Conservation (phyloP, 2,888 invertebrate species). For the Bedellia somnulentella region DNA sequence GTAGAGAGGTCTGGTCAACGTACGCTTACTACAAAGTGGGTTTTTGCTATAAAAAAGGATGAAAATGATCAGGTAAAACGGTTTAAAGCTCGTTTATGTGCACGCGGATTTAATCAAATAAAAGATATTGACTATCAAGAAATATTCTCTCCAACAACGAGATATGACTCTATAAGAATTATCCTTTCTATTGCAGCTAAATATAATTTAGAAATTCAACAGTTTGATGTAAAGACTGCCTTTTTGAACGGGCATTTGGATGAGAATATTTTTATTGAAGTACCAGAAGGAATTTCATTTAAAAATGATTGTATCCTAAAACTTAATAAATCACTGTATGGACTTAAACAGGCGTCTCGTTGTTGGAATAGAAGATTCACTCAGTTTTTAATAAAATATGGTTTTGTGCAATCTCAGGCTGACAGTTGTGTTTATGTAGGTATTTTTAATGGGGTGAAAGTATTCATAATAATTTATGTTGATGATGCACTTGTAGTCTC, state of each 20-base stretch:
- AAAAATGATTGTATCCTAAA: neutral
- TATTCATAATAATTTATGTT: too few relatives aligned
- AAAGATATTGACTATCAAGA: slow-evolving; percentile 12
- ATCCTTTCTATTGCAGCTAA: too few relatives aligned
- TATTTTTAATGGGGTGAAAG: slow-evolving; percentile 1
- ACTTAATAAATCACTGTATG: slow-evolving; percentile 1
- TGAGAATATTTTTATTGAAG: too few relatives aligned
- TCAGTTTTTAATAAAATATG: neutral
- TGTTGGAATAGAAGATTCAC: neutral
- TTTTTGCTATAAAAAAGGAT: slow-evolving; percentile 13
- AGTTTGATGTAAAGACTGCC: slow-evolving; percentile 6
- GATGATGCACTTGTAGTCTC: too few relatives aligned
- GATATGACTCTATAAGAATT: too few relatives aligned
- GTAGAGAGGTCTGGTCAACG: slow-evolving; percentile 8
- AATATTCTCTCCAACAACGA: slow-evolving; percentile 11
- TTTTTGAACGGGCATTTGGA: slow-evolving; percentile 7
- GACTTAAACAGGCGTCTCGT: slow-evolving; percentile 1
- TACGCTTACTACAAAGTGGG: slow-evolving; percentile 14
- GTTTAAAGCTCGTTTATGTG: slow-evolving; percentile 12
- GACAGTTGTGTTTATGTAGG: too few relatives aligned
- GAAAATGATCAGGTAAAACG: slow-evolving; percentile 5
- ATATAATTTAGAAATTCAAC: too few relatives aligned
- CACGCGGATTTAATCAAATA: slow-evolving; percentile 12
- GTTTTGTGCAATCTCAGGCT: neutral
- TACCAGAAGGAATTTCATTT: neutral